Evolutionary conservation across 2,113 vertebrate species (phyloP), one percentile per base, ranked within the genome.

Genomic region (Leuciscus idus): DNA sequence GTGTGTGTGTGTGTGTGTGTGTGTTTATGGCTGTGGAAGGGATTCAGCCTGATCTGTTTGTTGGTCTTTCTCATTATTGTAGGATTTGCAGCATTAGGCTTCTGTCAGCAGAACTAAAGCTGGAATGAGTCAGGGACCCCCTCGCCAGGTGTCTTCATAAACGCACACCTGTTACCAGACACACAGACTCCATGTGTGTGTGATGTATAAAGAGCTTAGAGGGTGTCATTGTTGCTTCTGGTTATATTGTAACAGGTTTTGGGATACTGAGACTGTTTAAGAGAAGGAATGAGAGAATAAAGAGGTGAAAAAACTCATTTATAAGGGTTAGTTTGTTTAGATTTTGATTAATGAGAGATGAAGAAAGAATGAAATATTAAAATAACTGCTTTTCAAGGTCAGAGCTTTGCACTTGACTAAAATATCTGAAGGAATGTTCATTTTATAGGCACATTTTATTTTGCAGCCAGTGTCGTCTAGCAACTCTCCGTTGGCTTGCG

Each of bases 61-160:
- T 52, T 83, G 74, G 17, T 84, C 43, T 79, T 83, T 64, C 62
- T 86, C 75, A 83, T 88, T 88, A 85, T 68, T 59, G 39, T 15
- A 23, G 87, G 75, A 48, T 83, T 81, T 61, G 85, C 87, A 81
- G 57, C 64, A 84, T 84, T 52, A 50, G 68, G 68, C 10, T 28
- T 39, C 70, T 68, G 23, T 87, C 72, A 87, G 23, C 73, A 78
- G 43, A 83, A 72, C 78, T 84, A 83, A 68, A 87, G 76, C 81
- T 28, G 83, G 81, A 89, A 84, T 89, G 70, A 81, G 77, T 77
- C 57, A 82, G 82, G 76, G 85, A 81, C 57, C 36, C 85, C 75
- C 70, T 43, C 36, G 77, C 81, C 81, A 89, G 81, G 81, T 86
- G 85, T 78, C 81, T 76, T 62, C 75, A 78, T 85, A 85, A 87